Evolutionary conservation across 2,888 invertebrate species (phyloP), one percentile per base, ranked within the genome.

Genomic region (Sarcophaga caerulescens): DNA sequence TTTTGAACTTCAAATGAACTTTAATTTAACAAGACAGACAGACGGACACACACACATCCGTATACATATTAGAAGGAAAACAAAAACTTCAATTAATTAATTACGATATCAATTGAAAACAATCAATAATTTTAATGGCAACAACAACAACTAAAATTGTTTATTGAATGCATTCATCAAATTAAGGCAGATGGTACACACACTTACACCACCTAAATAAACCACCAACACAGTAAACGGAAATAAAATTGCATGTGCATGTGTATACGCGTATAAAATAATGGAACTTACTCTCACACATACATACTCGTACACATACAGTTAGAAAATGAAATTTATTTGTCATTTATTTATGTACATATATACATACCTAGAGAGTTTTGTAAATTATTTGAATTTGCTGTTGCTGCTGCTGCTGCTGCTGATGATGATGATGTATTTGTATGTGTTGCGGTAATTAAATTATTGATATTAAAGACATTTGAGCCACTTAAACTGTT

Each of bases 401-500:
- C 35, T 10, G 35, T 35, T 52, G 12, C 12, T 52, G 52, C 52
- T 35, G 35, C 66, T 47, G 75, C 14, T 60, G 77, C 21, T 66
- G 59, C 69, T 45, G 74, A 19, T 60, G 69, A 70, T 78, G 70
- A n/a, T 73, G 82, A 25, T 66, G 76, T 68, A 87, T 84, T 86
- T 85, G 66, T 84, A 14, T 52, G 52, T 52, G 52, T 52, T 8
- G 52, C 52, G 80, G 80, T 87, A 86, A 84, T 86, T 81, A 86
- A 59, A 47, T 84, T 84, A 52, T 86, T 86, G 44, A 84, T 78
- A 79, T 86, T 84, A 57, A 81, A 86, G 52, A 70, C 69, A 81
- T 86, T 86, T 60, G 86, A 78, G 69, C 81, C 86, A 81, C 81
- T 86, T 57, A 84, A 71, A 70, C 86, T 86, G 78, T 76, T 88